Evolutionary conservation across 2,113 vertebrate genomes (phyloP).

Genomic region (Psettodes erumei): DNA sequence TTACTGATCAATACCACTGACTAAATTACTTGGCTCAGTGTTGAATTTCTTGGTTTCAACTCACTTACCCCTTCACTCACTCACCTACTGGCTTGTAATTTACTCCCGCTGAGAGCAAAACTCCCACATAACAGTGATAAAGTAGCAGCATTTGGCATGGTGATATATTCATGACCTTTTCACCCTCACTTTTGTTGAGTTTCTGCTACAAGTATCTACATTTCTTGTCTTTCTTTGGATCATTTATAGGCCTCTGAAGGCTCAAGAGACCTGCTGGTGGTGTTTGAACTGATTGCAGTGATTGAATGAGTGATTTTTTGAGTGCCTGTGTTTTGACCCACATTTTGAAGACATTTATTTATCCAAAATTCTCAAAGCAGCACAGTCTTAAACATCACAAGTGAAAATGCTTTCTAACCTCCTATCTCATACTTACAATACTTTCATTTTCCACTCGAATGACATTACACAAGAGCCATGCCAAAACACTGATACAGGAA

Average conservation of each 20-base stretch:
- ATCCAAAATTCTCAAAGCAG: not conserved
- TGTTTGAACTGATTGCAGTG: conserved; percentile 28
- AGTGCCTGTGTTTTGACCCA: conserved; percentile 21
- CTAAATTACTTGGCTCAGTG: not conserved
- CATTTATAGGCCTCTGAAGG: conserved; percentile 6
- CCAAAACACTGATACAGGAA: conserved; percentile 8
- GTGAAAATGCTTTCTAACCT: not conserved
- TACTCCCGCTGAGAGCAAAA: not conserved
- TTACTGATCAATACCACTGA: conserved; percentile 32
- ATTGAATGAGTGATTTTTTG: too few species aligned
- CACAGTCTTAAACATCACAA: not conserved
- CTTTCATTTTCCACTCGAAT: conserved; percentile 24
- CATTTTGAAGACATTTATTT: conserved; percentile 8
- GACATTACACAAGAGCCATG: not conserved
- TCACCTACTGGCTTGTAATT: conserved; percentile 12
- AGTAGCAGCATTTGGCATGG: conserved; percentile 4
- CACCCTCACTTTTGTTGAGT: conserved; percentile 2
- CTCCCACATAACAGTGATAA: conserved; percentile 2
- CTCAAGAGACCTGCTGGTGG: not conserved
- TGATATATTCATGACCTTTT: conserved; percentile 26
- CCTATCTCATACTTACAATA: not conserved
- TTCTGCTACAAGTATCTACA: conserved; percentile 2
- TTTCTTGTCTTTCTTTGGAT: not conserved
- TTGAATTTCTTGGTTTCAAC: not conserved
- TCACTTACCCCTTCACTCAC: conserved; percentile 11